Evolutionary conservation across 2,797 vertebrate species (phyloP).

Genomic region (Trachurus trachurus): DNA sequence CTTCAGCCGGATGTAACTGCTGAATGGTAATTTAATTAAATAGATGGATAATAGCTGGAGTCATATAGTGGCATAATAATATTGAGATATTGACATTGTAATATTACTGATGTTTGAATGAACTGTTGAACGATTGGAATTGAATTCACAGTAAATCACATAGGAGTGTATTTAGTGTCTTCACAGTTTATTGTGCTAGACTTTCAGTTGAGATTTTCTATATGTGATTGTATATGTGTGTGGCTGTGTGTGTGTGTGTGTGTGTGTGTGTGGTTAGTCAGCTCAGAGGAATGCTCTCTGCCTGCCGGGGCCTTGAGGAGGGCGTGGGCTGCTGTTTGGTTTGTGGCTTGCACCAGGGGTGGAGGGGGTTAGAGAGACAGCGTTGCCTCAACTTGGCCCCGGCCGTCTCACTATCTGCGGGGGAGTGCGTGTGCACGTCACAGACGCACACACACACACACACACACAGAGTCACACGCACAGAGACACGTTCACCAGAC

Average conservation of each 20-base stretch:
- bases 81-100: neutral
- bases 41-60: neutral
- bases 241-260: slow-evolving; percentile 38
- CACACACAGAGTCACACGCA: slow-evolving; percentile 23
- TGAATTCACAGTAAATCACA: neutral
- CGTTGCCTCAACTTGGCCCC: slow-evolving; percentile 74
- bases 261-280: slow-evolving; percentile 82
- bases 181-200: neutral
- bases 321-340: slow-evolving; percentile 89
- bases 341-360: slow-evolving; percentile 87
- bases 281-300: slow-evolving; percentile 87
- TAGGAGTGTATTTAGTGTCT: neutral
- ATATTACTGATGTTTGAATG: slow-evolving; percentile 1
- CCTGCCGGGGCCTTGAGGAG: slow-evolving; percentile 80
- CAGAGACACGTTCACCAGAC: slow-evolving; percentile 76
- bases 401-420: slow-evolving; percentile 81
- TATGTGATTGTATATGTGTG: slow-evolving; percentile 24
- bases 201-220: neutral
- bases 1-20: neutral
- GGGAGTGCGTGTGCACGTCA: slow-evolving; percentile 72
- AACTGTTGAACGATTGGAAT: neutral
- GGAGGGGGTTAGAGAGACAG: slow-evolving; percentile 84
- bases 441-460: slow-evolving; percentile 40
- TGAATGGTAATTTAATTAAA: neutral
- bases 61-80: neutral